Percentiles rank a stretch among this genome's conserved stretches.
phyloP scores from a whole-genome alignment of 2,113 vertebrate species.

The Sinocyclocheilus maitianheensis region DNA sequence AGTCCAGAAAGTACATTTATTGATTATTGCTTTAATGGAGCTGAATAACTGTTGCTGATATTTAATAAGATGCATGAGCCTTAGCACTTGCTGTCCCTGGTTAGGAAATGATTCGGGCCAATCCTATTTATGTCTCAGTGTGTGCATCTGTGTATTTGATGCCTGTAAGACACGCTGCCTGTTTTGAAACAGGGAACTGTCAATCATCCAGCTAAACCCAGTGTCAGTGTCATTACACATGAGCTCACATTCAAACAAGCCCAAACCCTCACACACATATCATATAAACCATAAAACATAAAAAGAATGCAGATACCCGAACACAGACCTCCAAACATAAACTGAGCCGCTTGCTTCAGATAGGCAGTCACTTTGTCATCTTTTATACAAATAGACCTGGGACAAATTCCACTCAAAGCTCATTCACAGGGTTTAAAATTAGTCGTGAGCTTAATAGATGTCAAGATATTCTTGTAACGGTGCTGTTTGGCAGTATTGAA shows the following conservation, averaged over 20 bases:
- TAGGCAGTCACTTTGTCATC: constrained; percentile 14
- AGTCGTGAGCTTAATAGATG: neutral
- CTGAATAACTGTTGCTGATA: neutral
- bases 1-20: neutral
- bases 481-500: neutral
- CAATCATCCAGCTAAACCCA: constrained; percentile 44
- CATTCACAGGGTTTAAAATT: constrained; percentile 8
- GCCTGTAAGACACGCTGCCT: constrained; percentile 25
- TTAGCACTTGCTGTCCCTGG: neutral
- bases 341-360: neutral
- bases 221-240: constrained; percentile 6
- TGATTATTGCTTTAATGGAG: constrained; percentile 14
- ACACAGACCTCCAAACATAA: neutral
- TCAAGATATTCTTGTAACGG: neutral
- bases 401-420: neutral
- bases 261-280: neutral
- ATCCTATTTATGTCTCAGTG: neutral
- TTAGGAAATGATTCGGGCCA: neutral
- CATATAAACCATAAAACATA: constrained; percentile 8
- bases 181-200: constrained; percentile 49
- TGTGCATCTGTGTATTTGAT: constrained; percentile 5
- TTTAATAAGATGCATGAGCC: neutral
- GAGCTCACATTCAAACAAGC: neutral
- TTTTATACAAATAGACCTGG: constrained; percentile 2
- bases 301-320: constrained; percentile 5